These are phyloP conservation scores for Enteromius unitaeniatus DNA, from an alignment of 2,797 vertebrate species.

Conservation along the genomic window DNA sequence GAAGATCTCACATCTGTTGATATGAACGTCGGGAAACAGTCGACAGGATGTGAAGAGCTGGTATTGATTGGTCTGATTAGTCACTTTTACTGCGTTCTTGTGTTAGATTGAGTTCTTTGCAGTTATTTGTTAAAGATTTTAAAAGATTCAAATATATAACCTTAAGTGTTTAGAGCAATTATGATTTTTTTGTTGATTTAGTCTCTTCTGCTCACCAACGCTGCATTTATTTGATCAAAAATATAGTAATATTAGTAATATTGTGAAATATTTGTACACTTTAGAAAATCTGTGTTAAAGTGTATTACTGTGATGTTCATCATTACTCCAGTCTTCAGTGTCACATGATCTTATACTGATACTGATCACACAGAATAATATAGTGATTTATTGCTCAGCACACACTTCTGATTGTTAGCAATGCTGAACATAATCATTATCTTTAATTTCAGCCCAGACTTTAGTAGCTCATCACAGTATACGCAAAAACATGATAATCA, in stretches of 20 bases:
- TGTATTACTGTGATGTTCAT: neutral
- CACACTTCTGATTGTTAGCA: neutral
- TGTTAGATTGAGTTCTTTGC: neutral
- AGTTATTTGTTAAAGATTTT: neutral
- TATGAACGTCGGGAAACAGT: conserved; percentile 24
- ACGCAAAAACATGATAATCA: neutral
- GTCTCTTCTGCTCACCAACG: neutral
- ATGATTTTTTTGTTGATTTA: neutral
- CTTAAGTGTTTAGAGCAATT: neutral
- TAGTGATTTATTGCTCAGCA: neutral
- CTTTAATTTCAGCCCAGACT: neutral
- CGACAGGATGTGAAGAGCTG: neutral
- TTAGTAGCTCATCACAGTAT: neutral
- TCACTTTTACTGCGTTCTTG: neutral
- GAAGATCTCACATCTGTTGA: conserved; percentile 43
- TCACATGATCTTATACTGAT: neutral
- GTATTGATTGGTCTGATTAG: neutral
- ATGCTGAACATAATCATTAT: neutral
- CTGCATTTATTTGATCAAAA: neutral
- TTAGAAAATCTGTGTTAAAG: neutral
- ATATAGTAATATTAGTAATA: neutral
- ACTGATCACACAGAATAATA: neutral
- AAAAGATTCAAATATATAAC: neutral
- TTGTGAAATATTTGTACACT: neutral
- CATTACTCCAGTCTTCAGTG: neutral